Base-by-base conservation (phyloP, 2,797 vertebrate species). In the Diplodus puntazzo region DNA sequence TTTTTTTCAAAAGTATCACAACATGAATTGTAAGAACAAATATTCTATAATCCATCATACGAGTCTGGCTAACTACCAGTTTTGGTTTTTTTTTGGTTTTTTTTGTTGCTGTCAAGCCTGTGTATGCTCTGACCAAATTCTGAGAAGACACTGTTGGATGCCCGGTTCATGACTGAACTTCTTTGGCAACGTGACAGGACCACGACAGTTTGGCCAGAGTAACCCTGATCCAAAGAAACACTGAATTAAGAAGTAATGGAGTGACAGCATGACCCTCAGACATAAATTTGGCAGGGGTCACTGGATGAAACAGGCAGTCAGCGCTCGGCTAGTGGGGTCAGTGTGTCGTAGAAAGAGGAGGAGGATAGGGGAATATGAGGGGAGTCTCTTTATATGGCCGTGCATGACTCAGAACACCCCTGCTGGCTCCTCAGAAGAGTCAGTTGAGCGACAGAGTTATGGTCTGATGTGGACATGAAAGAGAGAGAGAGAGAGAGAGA, bases 391-490 rank as follows among this genome's bases (percentile, higher is more conserved):
- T 58, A 39, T 69, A 57, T 69, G 55, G 50, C 43, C 27, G 20
- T 52, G 64, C 42, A 23, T 48, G 65, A 53, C 45, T 75, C 77
- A 76, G 81, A 75, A 85, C 81, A 81, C 60, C 70, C 85, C 83
- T 80, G 75, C 64, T 79, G 89, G 68, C 64, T 42, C 23, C 50
- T 73, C 61, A 73, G 65, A 79, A 74, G 75, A 86, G 48, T 81
- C 63, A 79, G 83, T 50, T 74, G 69, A 88, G 63, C 23, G 17
- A 48, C 62, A 54, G 65, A 78, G 43, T 39, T 74, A 43, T 46
- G 67, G 45, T 75, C 39, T 57, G 23, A 78, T 60, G 59, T 54
- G 71, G 67, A 75, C 49, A 55, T 65, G 48, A 59, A 72, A 69
- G 57, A 75, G 73, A 39, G 34, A 39, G 30, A 34, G 30, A 34